phyloP scores from a whole-genome alignment of 2,797 vertebrate genomes.

The Alcedo quadribrachys region DNA sequence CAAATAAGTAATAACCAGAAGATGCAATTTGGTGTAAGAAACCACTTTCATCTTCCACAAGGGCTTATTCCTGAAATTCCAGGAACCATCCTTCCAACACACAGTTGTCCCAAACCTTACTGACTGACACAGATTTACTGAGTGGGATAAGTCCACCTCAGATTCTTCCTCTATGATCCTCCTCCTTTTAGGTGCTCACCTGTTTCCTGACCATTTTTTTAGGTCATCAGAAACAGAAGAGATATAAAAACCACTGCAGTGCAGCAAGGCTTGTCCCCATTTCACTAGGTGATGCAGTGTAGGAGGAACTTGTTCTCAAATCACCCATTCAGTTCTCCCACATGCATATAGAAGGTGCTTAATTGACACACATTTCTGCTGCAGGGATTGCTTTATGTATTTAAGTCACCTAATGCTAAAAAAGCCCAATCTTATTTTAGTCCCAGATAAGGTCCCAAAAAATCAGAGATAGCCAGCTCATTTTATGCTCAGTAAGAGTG shows the following conservation, averaged over 20 bases:
- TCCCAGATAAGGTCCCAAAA: neutral
- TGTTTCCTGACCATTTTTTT: neutral
- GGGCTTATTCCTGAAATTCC: neutral
- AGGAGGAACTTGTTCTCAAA: constrained; percentile 35
- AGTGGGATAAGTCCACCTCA: neutral
- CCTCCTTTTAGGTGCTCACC: neutral
- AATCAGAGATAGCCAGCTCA: neutral
- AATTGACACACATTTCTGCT: neutral
- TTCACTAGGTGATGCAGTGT: neutral
- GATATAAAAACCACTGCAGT: constrained; percentile 12
- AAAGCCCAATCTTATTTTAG: neutral
- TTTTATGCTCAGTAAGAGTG: neutral
- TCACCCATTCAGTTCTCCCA: neutral
- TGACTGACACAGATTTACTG: neutral
- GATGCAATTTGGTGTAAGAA: neutral
- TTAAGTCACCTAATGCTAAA: neutral
- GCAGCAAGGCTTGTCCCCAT: neutral
- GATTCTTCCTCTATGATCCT: neutral
- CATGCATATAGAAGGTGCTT: neutral
- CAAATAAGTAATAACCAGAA: constrained; percentile 10
- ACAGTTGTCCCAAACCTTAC: neutral
- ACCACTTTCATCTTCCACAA: neutral
- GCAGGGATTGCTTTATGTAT: neutral
- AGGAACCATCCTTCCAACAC: neutral
- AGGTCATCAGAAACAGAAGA: neutral